A percentile compares a stretch with the other conserved stretches of the same genome.
These are phyloP conservation scores for Agrochola litura DNA, from an alignment of 2,888 invertebrate species.

Conservation along the genomic window DNA sequence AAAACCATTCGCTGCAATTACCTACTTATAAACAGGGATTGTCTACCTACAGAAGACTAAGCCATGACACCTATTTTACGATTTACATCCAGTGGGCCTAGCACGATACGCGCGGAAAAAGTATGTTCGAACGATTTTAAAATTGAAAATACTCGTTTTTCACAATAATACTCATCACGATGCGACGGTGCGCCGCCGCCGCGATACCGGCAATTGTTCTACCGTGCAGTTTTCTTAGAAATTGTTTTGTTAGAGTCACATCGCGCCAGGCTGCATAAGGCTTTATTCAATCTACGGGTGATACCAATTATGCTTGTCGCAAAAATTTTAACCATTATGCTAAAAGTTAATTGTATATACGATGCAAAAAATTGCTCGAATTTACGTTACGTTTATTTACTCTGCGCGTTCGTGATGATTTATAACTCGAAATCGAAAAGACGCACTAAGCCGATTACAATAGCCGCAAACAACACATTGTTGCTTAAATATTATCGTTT, in stretches of 20 bases:
- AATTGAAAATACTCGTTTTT: not conserved
- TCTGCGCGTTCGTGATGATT: not conserved
- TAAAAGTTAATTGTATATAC: not conserved
- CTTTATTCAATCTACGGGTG: not conserved
- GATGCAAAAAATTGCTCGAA: not conserved
- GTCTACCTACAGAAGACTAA: not conserved
- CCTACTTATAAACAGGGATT: too few relatives aligned
- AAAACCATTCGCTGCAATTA: too few relatives aligned
- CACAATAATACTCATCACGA: not conserved
- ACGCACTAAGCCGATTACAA: not conserved
- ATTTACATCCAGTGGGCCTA: not conserved
- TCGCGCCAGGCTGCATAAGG: too few relatives aligned
- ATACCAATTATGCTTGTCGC: too few relatives aligned
- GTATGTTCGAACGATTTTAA: too few relatives aligned
- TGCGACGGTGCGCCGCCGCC: too few relatives aligned
- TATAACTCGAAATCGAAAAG: not conserved
- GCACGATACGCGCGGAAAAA: not conserved
- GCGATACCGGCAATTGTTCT: too few relatives aligned
- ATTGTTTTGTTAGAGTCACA: too few relatives aligned
- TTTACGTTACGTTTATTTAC: not conserved
- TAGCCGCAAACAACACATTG: conserved; percentile 9
- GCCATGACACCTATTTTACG: not conserved
- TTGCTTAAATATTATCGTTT: conserved; percentile 15
- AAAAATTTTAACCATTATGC: not conserved
- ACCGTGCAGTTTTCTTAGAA: too few relatives aligned